Evolutionary conservation across 2,113 vertebrate species (phyloP).

Genomic region (Xenopus laevis): DNA sequence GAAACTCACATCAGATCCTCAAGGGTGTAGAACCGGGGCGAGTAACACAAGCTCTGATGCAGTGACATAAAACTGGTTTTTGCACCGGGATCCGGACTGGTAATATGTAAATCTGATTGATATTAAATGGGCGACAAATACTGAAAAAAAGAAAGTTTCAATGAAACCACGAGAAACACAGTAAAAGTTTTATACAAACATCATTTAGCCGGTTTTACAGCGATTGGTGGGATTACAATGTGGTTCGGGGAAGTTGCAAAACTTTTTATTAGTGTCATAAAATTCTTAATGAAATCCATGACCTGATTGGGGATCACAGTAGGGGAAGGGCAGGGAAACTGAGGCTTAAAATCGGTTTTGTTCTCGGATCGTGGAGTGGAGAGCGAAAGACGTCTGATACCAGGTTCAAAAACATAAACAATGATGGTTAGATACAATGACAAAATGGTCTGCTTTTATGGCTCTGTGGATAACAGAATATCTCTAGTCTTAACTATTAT

Average conservation of each 20-base stretch:
- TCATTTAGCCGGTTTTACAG: constrained; percentile 80
- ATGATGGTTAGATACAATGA: too few relatives aligned
- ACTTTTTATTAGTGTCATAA: constrained; percentile 84
- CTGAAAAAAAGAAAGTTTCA: constrained; percentile 65
- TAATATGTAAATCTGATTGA: constrained; percentile 88
- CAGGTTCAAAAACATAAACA: too few relatives aligned
- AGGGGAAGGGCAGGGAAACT: too few relatives aligned
- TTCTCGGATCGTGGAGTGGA: too few relatives aligned
- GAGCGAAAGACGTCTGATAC: too few relatives aligned
- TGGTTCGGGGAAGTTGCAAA: constrained; percentile 80
- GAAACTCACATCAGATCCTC: neutral
- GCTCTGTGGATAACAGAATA: too few relatives aligned
- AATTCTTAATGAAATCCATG: too few relatives aligned
- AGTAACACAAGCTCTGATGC: constrained; percentile 76
- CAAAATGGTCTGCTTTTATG: too few relatives aligned
- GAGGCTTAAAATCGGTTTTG: too few relatives aligned
- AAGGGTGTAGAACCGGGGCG: constrained; percentile 71
- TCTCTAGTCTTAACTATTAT: too few relatives aligned
- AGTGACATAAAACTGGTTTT: constrained; percentile 73
- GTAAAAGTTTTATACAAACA: constrained; percentile 76
- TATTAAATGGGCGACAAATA: constrained; percentile 73
- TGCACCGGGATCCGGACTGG: constrained; percentile 88
- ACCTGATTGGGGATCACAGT: too few relatives aligned
- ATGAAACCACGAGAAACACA: constrained; percentile 73
- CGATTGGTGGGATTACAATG: constrained; percentile 80